phyloP scores from a whole-genome alignment of 2,888 invertebrate species.

The Saturnia pavonia region DNA sequence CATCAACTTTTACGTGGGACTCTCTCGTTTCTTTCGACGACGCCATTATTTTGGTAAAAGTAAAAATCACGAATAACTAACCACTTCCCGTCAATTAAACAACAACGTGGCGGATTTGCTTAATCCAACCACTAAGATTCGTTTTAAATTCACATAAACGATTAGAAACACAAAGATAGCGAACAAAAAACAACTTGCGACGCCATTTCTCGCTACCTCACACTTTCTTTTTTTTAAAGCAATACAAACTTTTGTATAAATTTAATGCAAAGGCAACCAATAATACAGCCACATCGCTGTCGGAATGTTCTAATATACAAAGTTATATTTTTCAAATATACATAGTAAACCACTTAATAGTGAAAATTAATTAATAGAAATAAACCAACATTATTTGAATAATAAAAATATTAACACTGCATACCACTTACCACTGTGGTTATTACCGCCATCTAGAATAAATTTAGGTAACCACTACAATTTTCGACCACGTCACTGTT shows the following conservation, averaged over 20 bases:
- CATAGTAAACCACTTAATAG: neutral
- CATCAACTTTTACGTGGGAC: constrained; percentile 74
- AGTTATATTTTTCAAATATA: neutral
- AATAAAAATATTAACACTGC: neutral
- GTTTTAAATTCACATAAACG: constrained; percentile 46
- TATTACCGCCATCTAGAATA: neutral
- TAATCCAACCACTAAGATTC: constrained; percentile 48
- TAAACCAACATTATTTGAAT: neutral
- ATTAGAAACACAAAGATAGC: constrained; percentile 69
- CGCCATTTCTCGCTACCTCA: constrained; percentile 76
- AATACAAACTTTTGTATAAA: constrained; percentile 44
- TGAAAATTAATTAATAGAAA: neutral
- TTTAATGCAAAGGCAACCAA: constrained; percentile 39
- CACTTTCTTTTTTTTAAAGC: constrained; percentile 58
- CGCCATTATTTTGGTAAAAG: constrained; percentile 76
- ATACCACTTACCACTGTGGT: too few relatives aligned
- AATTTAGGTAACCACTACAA: neutral
- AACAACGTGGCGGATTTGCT: constrained; percentile 46
- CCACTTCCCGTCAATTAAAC: constrained; percentile 63
- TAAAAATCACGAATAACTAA: constrained; percentile 57
- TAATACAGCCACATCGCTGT: constrained; percentile 38
- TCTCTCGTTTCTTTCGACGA: constrained; percentile 71
- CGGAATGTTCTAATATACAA: neutral
- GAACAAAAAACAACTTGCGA: constrained; percentile 80
- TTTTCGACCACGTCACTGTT: neutral